Conservation (phyloP, 1,140 invertebrate species). For the Heterodera schachtii region DNA sequence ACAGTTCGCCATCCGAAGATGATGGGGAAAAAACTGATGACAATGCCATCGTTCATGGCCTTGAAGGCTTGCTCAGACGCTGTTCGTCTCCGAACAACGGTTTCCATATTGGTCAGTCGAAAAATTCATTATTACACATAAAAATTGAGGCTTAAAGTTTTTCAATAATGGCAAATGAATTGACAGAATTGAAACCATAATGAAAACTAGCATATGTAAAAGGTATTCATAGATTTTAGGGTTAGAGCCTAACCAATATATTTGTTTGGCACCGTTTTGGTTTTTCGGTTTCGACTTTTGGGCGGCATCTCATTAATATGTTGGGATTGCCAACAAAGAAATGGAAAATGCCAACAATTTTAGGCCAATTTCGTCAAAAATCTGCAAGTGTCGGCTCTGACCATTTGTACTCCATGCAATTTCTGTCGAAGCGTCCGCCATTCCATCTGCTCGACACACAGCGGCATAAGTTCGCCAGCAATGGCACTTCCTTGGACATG, state of each 20-base stretch:
- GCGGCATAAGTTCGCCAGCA: not conserved
- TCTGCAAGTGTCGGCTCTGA: not conserved
- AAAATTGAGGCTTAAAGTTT: too few relatives aligned
- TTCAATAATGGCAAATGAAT: too few relatives aligned
- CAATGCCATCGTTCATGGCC: slow-evolving; percentile 19
- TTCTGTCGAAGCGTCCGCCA: not conserved
- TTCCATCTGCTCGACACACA: not conserved
- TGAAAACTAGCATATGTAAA: too few relatives aligned
- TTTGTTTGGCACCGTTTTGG: too few relatives aligned
- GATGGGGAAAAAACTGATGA: not conserved
- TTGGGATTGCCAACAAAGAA: too few relatives aligned
- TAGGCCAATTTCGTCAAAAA: not conserved
- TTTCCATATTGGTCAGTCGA: not conserved
- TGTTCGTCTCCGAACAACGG: not conserved
- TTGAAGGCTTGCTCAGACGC: not conserved
- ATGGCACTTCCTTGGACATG: not conserved
- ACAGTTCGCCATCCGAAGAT: not conserved
- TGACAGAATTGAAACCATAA: too few relatives aligned
- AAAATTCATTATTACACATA: too few relatives aligned
- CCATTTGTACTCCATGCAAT: not conserved
- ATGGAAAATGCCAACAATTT: not conserved
- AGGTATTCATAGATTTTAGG: too few relatives aligned
- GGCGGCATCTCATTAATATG: too few relatives aligned
- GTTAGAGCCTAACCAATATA: too few relatives aligned
- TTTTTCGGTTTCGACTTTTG: too few relatives aligned